phyloP scores from a whole-genome alignment of 2,888 invertebrate species.

The Lasioglossum marginatum region DNA sequence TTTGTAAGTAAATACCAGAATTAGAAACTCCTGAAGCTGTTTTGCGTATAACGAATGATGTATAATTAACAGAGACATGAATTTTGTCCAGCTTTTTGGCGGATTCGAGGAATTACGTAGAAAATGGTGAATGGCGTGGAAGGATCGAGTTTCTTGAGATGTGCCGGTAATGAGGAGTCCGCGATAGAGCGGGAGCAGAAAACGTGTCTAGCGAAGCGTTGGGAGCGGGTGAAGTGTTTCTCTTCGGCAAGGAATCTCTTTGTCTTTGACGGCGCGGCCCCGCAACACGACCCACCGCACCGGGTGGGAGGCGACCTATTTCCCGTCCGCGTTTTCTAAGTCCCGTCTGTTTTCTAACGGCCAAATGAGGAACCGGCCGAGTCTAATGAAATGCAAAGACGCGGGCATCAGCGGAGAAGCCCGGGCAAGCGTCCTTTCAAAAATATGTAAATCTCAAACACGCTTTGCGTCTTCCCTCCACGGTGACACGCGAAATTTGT shows the following conservation, averaged over 20 bases:
- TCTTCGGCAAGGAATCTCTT: constrained; percentile 36
- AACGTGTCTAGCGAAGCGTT: constrained; percentile 1
- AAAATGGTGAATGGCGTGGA: background rate
- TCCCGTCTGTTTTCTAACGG: constrained; percentile 33
- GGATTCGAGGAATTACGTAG: background rate
- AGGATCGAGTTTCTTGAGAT: background rate
- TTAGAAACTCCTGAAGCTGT: too few species aligned
- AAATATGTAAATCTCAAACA: constrained; percentile 33
- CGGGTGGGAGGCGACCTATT: constrained; percentile 44
- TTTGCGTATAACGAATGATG: too few species aligned
- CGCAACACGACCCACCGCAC: constrained; percentile 28
- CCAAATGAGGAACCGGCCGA: constrained; percentile 35
- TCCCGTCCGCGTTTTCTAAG: constrained; percentile 25
- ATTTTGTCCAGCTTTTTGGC: background rate
- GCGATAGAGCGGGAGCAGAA: background rate
- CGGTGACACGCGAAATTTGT: constrained; percentile 8
- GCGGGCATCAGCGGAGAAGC: background rate
- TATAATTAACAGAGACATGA: background rate
- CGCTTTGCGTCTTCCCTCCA: background rate
- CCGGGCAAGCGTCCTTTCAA: background rate
- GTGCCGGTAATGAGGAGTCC: constrained; percentile 3
- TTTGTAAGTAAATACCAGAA: too few species aligned
- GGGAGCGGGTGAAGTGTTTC: constrained; percentile 32
- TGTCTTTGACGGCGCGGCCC: constrained; percentile 30
- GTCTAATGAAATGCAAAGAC: constrained; percentile 59